Percentiles rank a stretch among this genome's conserved stretches.
These are phyloP conservation scores for Salarias fasciatus DNA, from an alignment of 2,797 vertebrate genomes.

Conservation along the genomic window DNA sequence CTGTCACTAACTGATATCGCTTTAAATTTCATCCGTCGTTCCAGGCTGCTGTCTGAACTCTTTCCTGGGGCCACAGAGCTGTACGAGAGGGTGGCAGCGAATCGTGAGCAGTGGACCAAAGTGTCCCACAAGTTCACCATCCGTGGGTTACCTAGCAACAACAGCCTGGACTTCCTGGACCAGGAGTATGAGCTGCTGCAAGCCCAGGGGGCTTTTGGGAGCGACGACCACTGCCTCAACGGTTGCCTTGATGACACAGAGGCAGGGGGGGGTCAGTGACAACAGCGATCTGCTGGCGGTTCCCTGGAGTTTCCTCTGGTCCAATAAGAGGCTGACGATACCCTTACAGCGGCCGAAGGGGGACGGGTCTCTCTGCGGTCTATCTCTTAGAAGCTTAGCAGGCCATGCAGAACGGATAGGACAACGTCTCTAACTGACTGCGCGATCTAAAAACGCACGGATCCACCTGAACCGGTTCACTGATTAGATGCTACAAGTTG, in stretches of 20 bases:
- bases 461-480: constrained; percentile 59
- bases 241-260: constrained; percentile 86
- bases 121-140: constrained; percentile 98
- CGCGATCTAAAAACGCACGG: constrained; percentile 54
- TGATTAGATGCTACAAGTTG: constrained; percentile 67
- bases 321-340: constrained; percentile 63
- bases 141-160: constrained; percentile 96
- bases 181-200: constrained; percentile 92
- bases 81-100: constrained; percentile 92
- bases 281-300: constrained; percentile 6
- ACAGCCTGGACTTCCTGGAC: constrained; percentile 96
- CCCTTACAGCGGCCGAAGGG: constrained; percentile 64
- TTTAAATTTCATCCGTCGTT: constrained; percentile 8
- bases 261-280: constrained; percentile 75
- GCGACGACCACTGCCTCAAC: constrained; percentile 83
- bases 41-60: constrained; percentile 92
- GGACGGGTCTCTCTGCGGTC: constrained; percentile 66
- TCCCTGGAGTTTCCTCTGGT: constrained; percentile 58
- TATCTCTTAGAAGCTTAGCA: constrained; percentile 66
- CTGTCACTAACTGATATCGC: not conserved
- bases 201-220: constrained; percentile 82
- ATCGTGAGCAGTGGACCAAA: constrained; percentile 96
- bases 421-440: constrained; percentile 52
- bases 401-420: constrained; percentile 52
- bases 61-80: constrained; percentile 90